Conservation (phyloP, 2,888 invertebrate species). For the Odontothrips loti region DNA sequence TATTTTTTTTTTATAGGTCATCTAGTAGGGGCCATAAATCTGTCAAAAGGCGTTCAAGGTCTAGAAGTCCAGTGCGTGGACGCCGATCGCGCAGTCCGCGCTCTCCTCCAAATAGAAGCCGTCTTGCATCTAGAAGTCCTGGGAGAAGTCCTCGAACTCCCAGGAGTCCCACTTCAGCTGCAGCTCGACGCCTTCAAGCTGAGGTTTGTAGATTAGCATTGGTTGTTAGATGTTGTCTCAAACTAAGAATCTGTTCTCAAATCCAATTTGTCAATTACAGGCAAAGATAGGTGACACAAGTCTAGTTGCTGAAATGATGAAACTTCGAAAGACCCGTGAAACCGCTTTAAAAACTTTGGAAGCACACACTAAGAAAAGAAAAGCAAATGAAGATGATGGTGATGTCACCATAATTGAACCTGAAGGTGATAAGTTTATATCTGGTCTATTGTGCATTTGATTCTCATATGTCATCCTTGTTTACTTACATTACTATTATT, state of each 20-base stretch:
- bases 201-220: background rate
- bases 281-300: constrained; percentile 86
- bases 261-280: constrained; percentile 29
- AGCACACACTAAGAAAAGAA: constrained; percentile 64
- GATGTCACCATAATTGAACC: constrained; percentile 31
- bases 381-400: constrained; percentile 50
- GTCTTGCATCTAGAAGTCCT: background rate
- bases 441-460: no score
- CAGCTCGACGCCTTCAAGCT: background rate
- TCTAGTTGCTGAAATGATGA: constrained; percentile 83
- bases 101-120: background rate
- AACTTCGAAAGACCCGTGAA: constrained; percentile 76
- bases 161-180: constrained; percentile 32
- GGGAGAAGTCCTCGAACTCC: constrained; percentile 33
- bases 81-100: background rate
- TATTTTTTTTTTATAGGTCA: background rate
- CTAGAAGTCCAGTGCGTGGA: background rate
- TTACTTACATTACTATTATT: background rate
- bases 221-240: background rate
- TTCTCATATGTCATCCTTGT: background rate
- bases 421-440: background rate
- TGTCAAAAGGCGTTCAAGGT: background rate
- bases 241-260: no score
- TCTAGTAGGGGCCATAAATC: constrained; percentile 18
- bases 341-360: constrained; percentile 61